phyloP scores from a whole-genome alignment of 2,113 vertebrate species.

The Saimiri boliviensis region DNA sequence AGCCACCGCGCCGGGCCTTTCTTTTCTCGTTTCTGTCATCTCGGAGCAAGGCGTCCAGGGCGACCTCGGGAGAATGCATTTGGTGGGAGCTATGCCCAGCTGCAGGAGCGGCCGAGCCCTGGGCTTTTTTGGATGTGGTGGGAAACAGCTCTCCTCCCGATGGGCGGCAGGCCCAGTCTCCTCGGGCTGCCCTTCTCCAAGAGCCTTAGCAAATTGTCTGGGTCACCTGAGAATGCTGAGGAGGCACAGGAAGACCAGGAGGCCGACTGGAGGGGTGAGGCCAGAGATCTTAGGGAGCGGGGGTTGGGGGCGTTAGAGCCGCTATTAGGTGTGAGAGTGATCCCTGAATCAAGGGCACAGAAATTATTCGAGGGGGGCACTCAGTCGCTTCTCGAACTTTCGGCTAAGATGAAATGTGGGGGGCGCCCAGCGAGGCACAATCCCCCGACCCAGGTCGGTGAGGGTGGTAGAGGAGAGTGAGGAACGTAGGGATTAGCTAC shows the following conservation, averaged over 20 bases:
- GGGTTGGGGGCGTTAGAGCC: background rate
- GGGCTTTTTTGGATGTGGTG: background rate
- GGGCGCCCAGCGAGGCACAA: background rate
- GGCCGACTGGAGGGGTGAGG: background rate
- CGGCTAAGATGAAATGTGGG: no score
- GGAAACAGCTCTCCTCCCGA: background rate
- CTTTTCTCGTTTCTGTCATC: background rate
- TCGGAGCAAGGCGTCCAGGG: background rate
- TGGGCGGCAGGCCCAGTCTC: background rate
- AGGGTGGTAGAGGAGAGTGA: background rate
- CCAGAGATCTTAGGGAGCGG: background rate
- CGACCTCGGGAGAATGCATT: background rate
- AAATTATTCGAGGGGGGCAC: background rate
- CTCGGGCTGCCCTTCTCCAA: no score
- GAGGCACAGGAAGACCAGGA: background rate
- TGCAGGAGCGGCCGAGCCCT: no score
- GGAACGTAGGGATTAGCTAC: background rate
- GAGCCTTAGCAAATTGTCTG: background rate
- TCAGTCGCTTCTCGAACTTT: no score
- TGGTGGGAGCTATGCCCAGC: background rate
- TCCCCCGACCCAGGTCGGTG: background rate
- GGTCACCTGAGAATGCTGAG: background rate
- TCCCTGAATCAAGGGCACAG: background rate
- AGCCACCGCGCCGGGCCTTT: no score
- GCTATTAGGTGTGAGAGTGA: no score